Evolutionary conservation across 2,797 vertebrate species (phyloP), one percentile per base, ranked within the genome.

Genomic region (Ptychadena robeensis): DNA sequence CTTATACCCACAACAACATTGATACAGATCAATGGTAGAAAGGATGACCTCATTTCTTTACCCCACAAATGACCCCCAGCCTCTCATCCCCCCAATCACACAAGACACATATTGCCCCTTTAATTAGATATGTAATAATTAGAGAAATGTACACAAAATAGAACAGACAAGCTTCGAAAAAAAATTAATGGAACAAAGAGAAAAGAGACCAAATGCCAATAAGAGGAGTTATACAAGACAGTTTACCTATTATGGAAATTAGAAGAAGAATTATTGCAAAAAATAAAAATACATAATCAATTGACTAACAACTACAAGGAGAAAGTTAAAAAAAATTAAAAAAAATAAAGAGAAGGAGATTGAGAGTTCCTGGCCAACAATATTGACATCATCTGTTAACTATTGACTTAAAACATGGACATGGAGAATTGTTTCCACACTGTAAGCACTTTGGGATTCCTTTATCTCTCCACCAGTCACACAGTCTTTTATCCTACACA

Each of bases 401-500:
- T n/a, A 53, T 5, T 6, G 44, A 57, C 31, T 32, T 53, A 35
- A 35, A 48, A 75, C 66, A 34, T 25, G 22, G 53, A 59, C 69
- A 83, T 18, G 8, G 38, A 48, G 30, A 28, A 22, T 70, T 66
- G 40, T 69, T 28, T 78, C 38, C 74, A 71, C 59, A 59, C 53
- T 40, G 65, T 48, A 64, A 70, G 37, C 30, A 44, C 32, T 72
- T 14, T 4, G 14, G 18, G 30, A 66, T 61, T 79, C 35, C 64
- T 59, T 25, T 10, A 30, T 35, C 38, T 53, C 59, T 31, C 65
- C 27, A 82, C 35, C 48, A 30, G 64, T 37, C 48, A 75, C 53
- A 38, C 82, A 65, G 71, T 57, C 63, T 57, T 69, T 75, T 73
- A 68, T 67, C 14, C 32, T 32, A 71, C 63, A 73, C 34, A 67